phyloP scores from a whole-genome alignment of 2,113 vertebrate genomes.

The Tursiops truncatus region DNA sequence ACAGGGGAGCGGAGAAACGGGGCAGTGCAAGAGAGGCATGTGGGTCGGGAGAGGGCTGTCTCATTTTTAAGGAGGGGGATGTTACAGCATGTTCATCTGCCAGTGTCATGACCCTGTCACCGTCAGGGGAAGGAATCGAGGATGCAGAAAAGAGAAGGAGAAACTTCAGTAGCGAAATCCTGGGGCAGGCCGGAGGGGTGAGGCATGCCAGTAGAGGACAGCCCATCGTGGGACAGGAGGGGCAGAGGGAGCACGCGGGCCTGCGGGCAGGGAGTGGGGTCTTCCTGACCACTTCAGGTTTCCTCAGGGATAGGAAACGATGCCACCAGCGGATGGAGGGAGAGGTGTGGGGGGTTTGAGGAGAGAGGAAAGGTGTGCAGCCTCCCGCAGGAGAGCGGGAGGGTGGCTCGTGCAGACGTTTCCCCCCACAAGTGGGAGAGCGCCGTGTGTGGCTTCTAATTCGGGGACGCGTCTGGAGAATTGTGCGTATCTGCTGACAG shows the following conservation, averaged over 20 bases:
- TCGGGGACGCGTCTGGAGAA: accelerated
- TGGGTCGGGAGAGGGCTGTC: neutral
- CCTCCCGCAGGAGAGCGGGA: neutral
- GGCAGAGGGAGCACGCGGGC: accelerated
- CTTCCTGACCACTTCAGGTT: neutral
- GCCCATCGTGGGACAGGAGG: neutral
- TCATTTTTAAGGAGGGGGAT: neutral
- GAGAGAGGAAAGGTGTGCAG: neutral
- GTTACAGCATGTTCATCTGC: neutral
- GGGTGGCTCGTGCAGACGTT: accelerated
- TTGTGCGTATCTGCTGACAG: accelerated
- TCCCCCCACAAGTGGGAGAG: no score
- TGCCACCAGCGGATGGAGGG: neutral
- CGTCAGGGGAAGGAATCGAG: accelerated
- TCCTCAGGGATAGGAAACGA: neutral
- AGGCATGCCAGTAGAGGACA: neutral
- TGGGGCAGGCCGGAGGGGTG: neutral
- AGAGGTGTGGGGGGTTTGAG: no score
- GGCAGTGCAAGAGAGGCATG: accelerated
- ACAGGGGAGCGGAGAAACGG: neutral
- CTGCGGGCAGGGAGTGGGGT: neutral
- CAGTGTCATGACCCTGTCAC: neutral
- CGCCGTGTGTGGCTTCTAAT: neutral
- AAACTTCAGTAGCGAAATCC: accelerated
- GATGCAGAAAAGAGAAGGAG: neutral